Percentiles rank a stretch among this genome's conserved stretches.
Evolutionary conservation across 2,797 vertebrate genomes (phyloP).

Genomic region (Hipposideros larvatus): DNA sequence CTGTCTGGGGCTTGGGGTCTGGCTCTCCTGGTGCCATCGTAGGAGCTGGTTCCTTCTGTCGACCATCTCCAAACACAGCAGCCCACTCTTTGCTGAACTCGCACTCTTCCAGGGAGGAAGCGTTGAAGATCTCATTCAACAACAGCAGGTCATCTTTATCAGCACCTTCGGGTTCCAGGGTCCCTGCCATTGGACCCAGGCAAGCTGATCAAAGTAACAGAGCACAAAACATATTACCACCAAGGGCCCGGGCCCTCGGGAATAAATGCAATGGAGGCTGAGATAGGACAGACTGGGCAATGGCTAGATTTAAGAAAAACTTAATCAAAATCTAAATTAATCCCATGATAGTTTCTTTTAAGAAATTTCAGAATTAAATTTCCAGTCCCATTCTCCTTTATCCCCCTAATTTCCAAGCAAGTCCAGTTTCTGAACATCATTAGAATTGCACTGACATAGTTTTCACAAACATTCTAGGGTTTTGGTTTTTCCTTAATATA

Average conservation of each 20-base stretch:
- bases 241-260: neutral
- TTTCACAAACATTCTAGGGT: neutral
- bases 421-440: neutral
- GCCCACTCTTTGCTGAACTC: slow-evolving; percentile 95
- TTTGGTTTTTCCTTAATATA: slow-evolving; percentile 57
- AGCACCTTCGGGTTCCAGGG: slow-evolving; percentile 86
- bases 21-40: slow-evolving; percentile 76
- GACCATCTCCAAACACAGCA: slow-evolving; percentile 93
- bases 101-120: slow-evolving; percentile 91
- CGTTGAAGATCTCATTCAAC: slow-evolving; percentile 94
- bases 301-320: neutral
- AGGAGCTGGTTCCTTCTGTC: slow-evolving; percentile 68
- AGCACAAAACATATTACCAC: slow-evolving; percentile 21
- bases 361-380: neutral
- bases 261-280: no score
- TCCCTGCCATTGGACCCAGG: slow-evolving; percentile 83
- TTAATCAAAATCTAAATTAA: neutral
- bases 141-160: slow-evolving; percentile 93
- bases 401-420: neutral
- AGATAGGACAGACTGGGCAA: neutral
- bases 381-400: neutral
- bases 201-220: slow-evolving; percentile 82
- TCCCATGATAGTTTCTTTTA: neutral
- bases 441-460: neutral
- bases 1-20: slow-evolving; percentile 80